These are phyloP conservation scores for Slavum lentiscoides DNA, from an alignment of 2,888 invertebrate genomes.

Conservation along the genomic window DNA sequence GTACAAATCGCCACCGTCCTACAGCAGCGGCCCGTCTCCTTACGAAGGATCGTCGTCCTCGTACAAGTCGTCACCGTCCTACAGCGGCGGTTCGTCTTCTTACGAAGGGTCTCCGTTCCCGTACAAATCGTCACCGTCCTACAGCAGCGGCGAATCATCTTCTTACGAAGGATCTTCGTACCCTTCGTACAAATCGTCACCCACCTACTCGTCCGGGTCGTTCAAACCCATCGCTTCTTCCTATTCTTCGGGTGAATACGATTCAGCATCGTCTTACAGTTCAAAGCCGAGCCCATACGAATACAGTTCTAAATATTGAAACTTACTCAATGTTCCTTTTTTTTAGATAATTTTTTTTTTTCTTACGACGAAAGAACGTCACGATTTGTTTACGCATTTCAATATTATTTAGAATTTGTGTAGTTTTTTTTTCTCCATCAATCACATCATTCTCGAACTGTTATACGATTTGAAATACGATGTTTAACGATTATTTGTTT, in stretches of 20 bases:
- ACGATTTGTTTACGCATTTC: not conserved
- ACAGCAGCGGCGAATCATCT: not conserved
- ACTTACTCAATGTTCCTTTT: conserved; percentile 41
- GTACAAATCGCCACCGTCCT: not conserved
- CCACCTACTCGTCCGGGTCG: conserved; percentile 34
- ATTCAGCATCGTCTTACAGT: conserved; percentile 25
- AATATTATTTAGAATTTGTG: not conserved
- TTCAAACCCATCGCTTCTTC: conserved; percentile 38
- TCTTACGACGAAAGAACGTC: no score
- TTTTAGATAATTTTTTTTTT: not conserved
- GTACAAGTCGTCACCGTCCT: not conserved
- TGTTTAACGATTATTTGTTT: conserved; percentile 25
- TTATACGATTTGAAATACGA: not conserved
- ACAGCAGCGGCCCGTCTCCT: not conserved
- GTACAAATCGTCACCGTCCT: conserved; percentile 1
- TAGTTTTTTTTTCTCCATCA: conserved; percentile 10
- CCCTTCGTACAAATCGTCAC: not conserved
- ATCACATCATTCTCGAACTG: conserved; percentile 27
- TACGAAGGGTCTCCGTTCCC: not conserved
- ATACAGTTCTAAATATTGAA: conserved; percentile 50
- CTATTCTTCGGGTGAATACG: conserved; percentile 28
- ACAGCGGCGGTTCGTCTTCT: not conserved
- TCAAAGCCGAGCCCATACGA: conserved; percentile 32
- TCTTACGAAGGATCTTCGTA: not conserved
- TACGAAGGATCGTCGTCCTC: not conserved